A percentile compares a stretch with the other conserved stretches of the same genome.
Conservation (phyloP, 2,888 invertebrate genomes). For the Hetaerina titia region DNA sequence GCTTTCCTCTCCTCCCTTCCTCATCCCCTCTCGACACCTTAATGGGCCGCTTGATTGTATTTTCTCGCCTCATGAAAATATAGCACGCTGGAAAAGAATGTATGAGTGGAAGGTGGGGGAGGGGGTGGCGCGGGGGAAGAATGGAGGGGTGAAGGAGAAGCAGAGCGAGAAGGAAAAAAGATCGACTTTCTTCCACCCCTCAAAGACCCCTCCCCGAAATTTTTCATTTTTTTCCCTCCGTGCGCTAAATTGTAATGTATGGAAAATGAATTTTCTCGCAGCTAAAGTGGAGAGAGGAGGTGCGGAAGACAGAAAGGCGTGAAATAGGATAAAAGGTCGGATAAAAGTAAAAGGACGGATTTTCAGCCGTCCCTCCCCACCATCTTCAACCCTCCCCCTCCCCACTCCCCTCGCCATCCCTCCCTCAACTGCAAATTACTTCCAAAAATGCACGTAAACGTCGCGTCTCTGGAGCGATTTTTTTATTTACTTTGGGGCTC, state of each 20-base stretch:
- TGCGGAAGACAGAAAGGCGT: background rate
- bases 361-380: background rate
- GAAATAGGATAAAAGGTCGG: constrained; percentile 37
- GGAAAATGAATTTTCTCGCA: constrained; percentile 29
- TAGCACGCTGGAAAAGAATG: background rate
- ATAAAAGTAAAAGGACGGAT: background rate
- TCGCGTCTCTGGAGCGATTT: background rate
- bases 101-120: background rate
- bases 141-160: background rate
- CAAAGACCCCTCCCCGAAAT: background rate
- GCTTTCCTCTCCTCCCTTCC: background rate
- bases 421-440: background rate
- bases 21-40: background rate
- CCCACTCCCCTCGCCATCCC: background rate
- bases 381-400: background rate
- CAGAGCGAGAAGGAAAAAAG: background rate
- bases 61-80: constrained; percentile 37
- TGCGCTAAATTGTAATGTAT: constrained; percentile 1
- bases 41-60: constrained; percentile 47
- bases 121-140: background rate
- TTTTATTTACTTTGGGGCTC: background rate
- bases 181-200: background rate
- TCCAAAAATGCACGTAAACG: background rate
- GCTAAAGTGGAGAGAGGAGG: background rate
- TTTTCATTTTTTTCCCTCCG: background rate